Evolutionary conservation across 2,797 vertebrate genomes (phyloP).

Genomic region (Muscicapa striata): DNA sequence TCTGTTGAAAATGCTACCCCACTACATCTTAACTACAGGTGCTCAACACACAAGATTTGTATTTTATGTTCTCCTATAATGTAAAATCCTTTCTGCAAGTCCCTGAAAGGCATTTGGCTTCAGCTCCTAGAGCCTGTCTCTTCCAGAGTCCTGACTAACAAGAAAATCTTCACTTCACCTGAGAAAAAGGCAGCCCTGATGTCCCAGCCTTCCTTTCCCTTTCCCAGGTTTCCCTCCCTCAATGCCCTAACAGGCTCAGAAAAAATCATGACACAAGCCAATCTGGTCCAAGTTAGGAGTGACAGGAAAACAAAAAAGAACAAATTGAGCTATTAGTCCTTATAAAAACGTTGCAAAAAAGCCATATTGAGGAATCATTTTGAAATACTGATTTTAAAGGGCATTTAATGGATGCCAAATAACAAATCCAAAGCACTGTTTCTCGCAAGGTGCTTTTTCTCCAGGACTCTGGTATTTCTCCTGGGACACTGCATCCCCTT

Average conservation of each 20-base stretch:
- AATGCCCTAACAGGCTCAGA: neutral
- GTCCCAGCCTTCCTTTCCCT: neutral
- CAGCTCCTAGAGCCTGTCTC: neutral
- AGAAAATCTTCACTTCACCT: neutral
- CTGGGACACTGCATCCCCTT: fast-evolving
- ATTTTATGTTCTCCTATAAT: neutral
- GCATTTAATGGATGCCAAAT: fast-evolving
- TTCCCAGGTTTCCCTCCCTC: neutral
- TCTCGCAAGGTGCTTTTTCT: neutral
- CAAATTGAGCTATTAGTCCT: neutral
- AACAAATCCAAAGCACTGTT: neutral
- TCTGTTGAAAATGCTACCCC: neutral
- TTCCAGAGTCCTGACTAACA: neutral
- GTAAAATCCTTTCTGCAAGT: neutral
- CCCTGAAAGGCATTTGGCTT: neutral
- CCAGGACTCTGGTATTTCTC: neutral
- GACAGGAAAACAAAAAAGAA: neutral
- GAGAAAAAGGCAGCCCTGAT: neutral
- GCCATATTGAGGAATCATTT: neutral
- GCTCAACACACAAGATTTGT: too few species aligned
- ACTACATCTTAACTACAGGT: neutral
- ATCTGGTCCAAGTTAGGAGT: neutral
- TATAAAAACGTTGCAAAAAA: neutral
- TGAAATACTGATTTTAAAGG: neutral
- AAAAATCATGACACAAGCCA: neutral